Base-by-base conservation (phyloP, 2,797 vertebrate genomes). In the Typhlichthys subterraneus region DNA sequence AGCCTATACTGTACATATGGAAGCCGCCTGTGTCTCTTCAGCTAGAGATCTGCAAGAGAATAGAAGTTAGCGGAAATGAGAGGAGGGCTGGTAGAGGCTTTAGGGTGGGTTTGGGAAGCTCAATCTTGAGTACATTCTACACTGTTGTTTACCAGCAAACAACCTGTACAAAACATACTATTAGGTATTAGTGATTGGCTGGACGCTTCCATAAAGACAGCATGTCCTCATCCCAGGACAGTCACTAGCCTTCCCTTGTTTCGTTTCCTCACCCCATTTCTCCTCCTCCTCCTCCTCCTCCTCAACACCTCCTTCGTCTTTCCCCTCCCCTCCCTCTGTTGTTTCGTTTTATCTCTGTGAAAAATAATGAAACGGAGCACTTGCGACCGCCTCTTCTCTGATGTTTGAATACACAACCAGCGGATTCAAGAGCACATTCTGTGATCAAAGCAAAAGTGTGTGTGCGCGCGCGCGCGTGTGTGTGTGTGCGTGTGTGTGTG, bases 341-440 rank as follows among this genome's bases (percentile, higher is more conserved):
- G 79, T 87, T 93, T 87, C 84, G 74, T 91, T 94, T 95, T 92
- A 95, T 96, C 94, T 95, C 90, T 90, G 90, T 87, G 91, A 92
- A 93, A 95, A 94, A 97, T 95, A 95, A 95, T 95, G 93, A 95
- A 96, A 95, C 93, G 93, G 93, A 92, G 92, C 92, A 92, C 92
- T 94, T 89, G 92, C 92, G 92, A 92, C 87, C 76, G 84, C 88
- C 87, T 92, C 93, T 93, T 92, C 89, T 95, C 94, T 97, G 95
- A 97, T 95, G 95, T 96, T 94, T 73, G 76, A 95, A 95, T 93
- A 95, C 92, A 95, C 94, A 95, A 95, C 94, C 93, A 94, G 93
- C 87, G 90, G 93, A 93, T 95, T 95, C 93, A 94, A 94, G 89
- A 91, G 90, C 84, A 94, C 91, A 92, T 88, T 91, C 90, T 82